Percentiles rank a stretch among this genome's conserved stretches.
phyloP scores from a whole-genome alignment of 2,113 vertebrate genomes.

The Ariopsis seemanni region DNA sequence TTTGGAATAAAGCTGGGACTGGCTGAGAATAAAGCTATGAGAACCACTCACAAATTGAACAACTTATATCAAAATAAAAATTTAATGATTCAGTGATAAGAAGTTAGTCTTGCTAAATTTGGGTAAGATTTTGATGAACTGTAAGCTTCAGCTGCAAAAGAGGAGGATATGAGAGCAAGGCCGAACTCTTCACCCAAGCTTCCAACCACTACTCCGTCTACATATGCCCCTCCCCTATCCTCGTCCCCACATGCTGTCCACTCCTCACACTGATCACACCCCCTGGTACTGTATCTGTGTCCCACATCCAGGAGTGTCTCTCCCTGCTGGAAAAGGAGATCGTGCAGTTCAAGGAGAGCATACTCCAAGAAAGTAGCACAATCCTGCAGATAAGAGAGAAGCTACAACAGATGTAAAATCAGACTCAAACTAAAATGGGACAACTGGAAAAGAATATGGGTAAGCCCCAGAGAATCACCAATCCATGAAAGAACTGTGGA shows the following conservation, averaged over 20 bases:
- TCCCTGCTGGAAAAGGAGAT: not conserved
- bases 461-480: not conserved
- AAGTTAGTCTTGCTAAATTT: not conserved
- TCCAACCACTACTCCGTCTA: not conserved
- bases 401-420: not conserved
- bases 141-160: not conserved
- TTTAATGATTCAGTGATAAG: not conserved
- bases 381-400: not conserved
- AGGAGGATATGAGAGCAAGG: not conserved
- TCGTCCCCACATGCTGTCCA: not conserved
- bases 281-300: not conserved
- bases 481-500: not conserved
- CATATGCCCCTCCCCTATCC: not conserved
- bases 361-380: conserved; percentile 12
- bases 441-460: not conserved
- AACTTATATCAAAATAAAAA: not conserved
- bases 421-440: not conserved
- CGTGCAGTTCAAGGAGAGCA: not conserved
- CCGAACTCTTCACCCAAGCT: not conserved
- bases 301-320: not conserved
- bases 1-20: not conserved
- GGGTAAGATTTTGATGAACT: not conserved
- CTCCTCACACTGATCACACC: not conserved
- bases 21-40: not conserved
- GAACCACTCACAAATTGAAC: too few relatives aligned